Evolutionary conservation across 2,888 invertebrate species (phyloP).

Genomic region (Rhingia rostrata): DNA sequence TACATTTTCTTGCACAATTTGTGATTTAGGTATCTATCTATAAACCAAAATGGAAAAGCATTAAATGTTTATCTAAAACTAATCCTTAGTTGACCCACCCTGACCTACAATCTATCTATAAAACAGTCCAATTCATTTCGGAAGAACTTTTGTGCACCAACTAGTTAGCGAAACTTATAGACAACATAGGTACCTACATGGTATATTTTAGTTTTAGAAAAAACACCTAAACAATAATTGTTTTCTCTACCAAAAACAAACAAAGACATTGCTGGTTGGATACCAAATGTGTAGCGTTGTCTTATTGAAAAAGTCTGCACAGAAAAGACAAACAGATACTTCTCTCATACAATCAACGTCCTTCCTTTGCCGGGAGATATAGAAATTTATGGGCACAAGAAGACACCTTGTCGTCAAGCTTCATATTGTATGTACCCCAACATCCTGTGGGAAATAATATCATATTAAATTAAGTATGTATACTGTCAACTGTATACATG

Average conservation of each 20-base stretch:
- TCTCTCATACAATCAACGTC: slow-evolving; percentile 8
- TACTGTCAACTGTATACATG: slow-evolving; percentile 27
- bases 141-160: not conserved
- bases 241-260: slow-evolving; percentile 16
- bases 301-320: not conserved
- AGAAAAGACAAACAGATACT: not conserved
- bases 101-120: not conserved
- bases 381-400: slow-evolving; percentile 36
- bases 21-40: slow-evolving; percentile 30
- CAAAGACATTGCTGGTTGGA: slow-evolving; percentile 15
- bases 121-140: slow-evolving; percentile 13
- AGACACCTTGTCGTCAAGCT: slow-evolving; percentile 56
- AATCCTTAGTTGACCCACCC: not conserved
- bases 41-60: not conserved
- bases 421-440: slow-evolving; percentile 41
- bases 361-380: slow-evolving; percentile 15
- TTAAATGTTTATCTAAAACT: not conserved
- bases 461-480: slow-evolving; percentile 17
- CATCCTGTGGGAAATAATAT: slow-evolving; percentile 55
- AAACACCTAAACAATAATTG: slow-evolving; percentile 17
- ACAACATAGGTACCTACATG: not conserved
- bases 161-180: not conserved
- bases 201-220: slow-evolving; percentile 35
- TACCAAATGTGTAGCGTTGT: not conserved
- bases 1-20: not conserved